Conservation (phyloP, 2,888 invertebrate genomes). For the Leucophenga maculata region DNA sequence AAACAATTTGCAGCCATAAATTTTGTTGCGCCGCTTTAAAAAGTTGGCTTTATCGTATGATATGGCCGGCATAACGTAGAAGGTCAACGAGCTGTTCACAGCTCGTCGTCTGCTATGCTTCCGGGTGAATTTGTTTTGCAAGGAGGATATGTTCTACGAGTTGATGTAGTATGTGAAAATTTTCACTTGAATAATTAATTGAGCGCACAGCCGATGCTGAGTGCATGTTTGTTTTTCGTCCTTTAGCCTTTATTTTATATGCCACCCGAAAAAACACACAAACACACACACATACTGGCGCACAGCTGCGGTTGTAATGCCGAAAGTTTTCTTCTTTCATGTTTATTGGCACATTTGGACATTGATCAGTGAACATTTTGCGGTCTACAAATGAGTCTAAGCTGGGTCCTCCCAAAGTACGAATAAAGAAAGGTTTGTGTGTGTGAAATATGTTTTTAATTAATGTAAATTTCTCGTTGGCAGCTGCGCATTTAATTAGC, state of each 20-base stretch:
- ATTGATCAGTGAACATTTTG: slow-evolving; percentile 20
- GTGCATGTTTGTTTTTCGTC: background rate
- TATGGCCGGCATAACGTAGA: background rate
- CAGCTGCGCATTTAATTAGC: slow-evolving; percentile 21
- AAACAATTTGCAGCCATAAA: slow-evolving; percentile 68
- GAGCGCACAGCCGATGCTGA: slow-evolving; percentile 41
- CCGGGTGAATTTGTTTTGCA: slow-evolving; percentile 42
- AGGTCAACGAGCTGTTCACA: slow-evolving; percentile 9
- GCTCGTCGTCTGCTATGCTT: slow-evolving; percentile 16
- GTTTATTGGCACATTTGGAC: slow-evolving; percentile 20
- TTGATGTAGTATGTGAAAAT: slow-evolving; percentile 60
- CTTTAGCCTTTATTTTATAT: background rate
- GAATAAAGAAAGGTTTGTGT: no score
- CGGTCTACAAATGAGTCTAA: background rate
- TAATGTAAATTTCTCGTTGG: background rate
- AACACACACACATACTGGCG: background rate
- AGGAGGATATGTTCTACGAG: background rate
- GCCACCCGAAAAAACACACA: background rate
- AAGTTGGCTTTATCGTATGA: background rate
- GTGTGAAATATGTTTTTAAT: slow-evolving; percentile 24
- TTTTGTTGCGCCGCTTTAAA: slow-evolving; percentile 37
- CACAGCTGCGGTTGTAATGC: slow-evolving; percentile 11
- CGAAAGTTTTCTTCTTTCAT: slow-evolving; percentile 16
- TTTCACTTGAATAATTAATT: slow-evolving; percentile 68
- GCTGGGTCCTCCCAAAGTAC: no score